Percentiles rank a stretch among this genome's conserved stretches.
Conservation (phyloP, 2,888 invertebrate species). For the Lasioglossum zephyrum region DNA sequence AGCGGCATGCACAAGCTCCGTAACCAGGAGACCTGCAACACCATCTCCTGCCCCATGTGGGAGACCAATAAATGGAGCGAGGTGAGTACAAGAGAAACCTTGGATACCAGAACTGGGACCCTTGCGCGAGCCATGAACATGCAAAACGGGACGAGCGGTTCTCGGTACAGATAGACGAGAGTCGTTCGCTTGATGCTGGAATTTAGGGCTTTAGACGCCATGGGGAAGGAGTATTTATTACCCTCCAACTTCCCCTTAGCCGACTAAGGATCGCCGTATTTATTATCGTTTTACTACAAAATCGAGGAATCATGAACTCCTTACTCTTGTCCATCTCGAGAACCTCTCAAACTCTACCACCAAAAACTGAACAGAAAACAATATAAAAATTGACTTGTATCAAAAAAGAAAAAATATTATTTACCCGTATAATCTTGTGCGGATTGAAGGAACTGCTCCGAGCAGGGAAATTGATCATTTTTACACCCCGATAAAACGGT, state of each 20-base stretch:
- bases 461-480: background rate
- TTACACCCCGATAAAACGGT: background rate
- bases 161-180: constrained; percentile 36
- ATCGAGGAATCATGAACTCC: constrained; percentile 1
- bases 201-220: constrained; percentile 45
- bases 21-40: constrained; percentile 92
- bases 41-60: constrained; percentile 95
- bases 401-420: no score
- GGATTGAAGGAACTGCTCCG: background rate
- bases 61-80: constrained; percentile 94
- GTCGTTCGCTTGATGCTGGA: constrained; percentile 38
- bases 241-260: background rate
- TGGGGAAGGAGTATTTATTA: constrained; percentile 48
- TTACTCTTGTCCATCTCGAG: background rate
- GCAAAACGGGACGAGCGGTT: constrained; percentile 45
- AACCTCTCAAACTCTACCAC: background rate
- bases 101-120: constrained; percentile 40
- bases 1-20: constrained; percentile 90
- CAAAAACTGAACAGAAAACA: background rate
- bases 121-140: constrained; percentile 32
- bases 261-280: constrained; percentile 14
- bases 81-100: constrained; percentile 87
- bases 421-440: background rate
- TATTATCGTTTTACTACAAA: constrained; percentile 32
- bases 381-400: background rate